Percentiles rank a stretch among this genome's conserved stretches.
These are phyloP conservation scores for Halichoerus grypus DNA, from an alignment of 2,113 vertebrate genomes.

Conservation along the genomic window DNA sequence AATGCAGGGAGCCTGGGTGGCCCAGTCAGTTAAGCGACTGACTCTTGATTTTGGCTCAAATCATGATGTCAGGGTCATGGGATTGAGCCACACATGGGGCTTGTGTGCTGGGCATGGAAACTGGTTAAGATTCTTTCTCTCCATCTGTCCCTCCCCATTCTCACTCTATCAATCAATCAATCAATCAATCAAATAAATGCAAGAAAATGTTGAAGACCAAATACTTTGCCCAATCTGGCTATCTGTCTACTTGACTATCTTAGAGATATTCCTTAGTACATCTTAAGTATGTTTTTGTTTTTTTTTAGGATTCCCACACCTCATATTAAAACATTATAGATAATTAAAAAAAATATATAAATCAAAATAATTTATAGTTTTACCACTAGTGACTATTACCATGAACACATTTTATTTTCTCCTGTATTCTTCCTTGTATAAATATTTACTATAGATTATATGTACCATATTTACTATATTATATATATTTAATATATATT, in stretches of 20 bases:
- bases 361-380: constrained; percentile 30
- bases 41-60: background rate
- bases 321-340: background rate
- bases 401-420: constrained; percentile 34
- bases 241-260: background rate
- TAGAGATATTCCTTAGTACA: constrained; percentile 28
- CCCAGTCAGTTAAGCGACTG: background rate
- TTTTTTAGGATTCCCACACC: background rate
- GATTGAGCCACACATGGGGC: background rate
- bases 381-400: background rate
- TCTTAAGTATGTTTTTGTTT: background rate
- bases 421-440: background rate
- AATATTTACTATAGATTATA: background rate
- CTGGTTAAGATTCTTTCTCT: background rate
- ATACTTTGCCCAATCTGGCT: background rate
- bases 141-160: background rate
- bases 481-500: background rate
- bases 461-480: background rate
- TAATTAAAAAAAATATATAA: background rate
- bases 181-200: background rate
- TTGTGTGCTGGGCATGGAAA: background rate
- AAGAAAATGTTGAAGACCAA: constrained; percentile 15
- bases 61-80: background rate
- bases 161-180: background rate
- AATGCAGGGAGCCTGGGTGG: background rate